Percentiles rank a stretch among this genome's conserved stretches.
Evolutionary conservation across 2,797 vertebrate genomes (phyloP).

Genomic region (Chanos chanos): DNA sequence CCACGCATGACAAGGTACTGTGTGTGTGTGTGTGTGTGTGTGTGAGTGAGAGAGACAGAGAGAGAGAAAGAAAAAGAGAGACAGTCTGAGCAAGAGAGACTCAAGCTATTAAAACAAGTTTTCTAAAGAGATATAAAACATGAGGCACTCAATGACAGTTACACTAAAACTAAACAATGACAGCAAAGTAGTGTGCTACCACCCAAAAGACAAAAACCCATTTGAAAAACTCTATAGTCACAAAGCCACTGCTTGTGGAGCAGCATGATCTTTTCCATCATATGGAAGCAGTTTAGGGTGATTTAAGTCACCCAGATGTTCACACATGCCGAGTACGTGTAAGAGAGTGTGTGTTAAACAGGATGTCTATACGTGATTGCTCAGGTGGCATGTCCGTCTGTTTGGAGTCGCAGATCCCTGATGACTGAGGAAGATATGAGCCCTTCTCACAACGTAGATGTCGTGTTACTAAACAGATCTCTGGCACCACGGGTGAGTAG

Average conservation of each 20-base stretch:
- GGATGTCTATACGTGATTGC: neutral
- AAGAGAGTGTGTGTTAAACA: conserved; percentile 62
- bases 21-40: too few species aligned
- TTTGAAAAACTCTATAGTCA: neutral
- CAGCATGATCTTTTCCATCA: conserved; percentile 49
- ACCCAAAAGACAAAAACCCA: too few species aligned
- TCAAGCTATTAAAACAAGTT: neutral
- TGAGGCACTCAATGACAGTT: too few species aligned
- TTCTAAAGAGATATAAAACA: too few species aligned
- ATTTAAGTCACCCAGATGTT: conserved; percentile 49
- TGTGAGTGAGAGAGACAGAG: too few species aligned
- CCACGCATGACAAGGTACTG: too few species aligned
- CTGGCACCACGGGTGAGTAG: conserved; percentile 11
- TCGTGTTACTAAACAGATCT: neutral
- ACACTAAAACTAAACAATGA: too few species aligned
- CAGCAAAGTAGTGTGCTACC: neutral
- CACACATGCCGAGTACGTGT: conserved; percentile 40
- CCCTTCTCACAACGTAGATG: neutral
- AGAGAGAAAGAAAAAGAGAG: neutral
- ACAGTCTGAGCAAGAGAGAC: neutral
- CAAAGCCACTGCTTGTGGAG: conserved; percentile 16
- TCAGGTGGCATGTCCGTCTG: neutral
- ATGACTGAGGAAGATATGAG: too few species aligned
- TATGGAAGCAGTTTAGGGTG: conserved; percentile 62
- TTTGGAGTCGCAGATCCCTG: too few species aligned